Conservation (phyloP, 1,140 invertebrate species). For the Tetraneura akinire region DNA sequence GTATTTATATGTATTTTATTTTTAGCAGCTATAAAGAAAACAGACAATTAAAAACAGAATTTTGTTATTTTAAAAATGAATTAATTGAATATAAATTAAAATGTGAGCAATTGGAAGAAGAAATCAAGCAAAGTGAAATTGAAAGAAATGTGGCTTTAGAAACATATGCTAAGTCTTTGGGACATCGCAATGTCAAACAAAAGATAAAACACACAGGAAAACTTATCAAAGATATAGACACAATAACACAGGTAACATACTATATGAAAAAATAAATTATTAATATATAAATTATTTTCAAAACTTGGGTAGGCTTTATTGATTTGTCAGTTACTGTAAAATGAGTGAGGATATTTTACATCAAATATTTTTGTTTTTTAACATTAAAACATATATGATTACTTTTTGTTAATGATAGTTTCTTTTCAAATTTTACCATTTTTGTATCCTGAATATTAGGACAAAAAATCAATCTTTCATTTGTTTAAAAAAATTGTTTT, state of each 20-base stretch:
- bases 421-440: too few species aligned
- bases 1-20: not conserved
- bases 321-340: too few species aligned
- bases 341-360: too few species aligned
- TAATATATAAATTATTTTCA: not conserved
- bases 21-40: conserved; percentile 1
- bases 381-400: too few species aligned
- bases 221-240: conserved; percentile 28
- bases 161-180: conserved; percentile 30
- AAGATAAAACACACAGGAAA: conserved; percentile 40
- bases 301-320: too few species aligned
- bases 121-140: not conserved
- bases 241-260: conserved; percentile 11
- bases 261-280: not conserved
- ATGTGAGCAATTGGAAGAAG: conserved; percentile 12
- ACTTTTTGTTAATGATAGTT: too few species aligned
- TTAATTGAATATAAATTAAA: conserved; percentile 20
- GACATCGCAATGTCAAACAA: conserved; percentile 32
- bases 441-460: not conserved
- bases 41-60: conserved; percentile 4
- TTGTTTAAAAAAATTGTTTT: not conserved
- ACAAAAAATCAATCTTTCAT: not conserved
- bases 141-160: conserved; percentile 17
- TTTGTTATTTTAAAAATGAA: conserved; percentile 28
- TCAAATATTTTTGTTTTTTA: too few species aligned